Conservation (phyloP, 2,888 invertebrate genomes). For the Apantesis nais region DNA sequence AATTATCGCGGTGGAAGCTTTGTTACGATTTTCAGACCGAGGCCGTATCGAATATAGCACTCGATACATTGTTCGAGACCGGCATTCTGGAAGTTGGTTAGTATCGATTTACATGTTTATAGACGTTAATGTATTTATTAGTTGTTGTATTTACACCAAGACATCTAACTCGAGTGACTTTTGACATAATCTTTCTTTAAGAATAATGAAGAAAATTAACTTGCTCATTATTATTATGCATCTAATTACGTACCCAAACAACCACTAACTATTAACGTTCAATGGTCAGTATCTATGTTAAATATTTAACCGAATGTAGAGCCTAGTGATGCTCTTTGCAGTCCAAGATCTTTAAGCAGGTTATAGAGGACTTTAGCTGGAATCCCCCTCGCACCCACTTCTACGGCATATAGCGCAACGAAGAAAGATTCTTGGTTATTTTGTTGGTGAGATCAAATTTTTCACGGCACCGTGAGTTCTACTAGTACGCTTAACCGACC, state of each 20-base stretch:
- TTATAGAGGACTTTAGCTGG: no score
- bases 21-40: slow-evolving; percentile 72
- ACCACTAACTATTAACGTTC: not conserved
- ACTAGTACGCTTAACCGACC: no score
- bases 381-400: no score
- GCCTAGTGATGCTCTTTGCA: no score
- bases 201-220: no score
- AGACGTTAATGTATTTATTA: slow-evolving; percentile 16
- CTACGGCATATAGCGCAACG: no score
- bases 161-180: not conserved
- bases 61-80: slow-evolving; percentile 56
- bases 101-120: slow-evolving; percentile 51
- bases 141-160: slow-evolving; percentile 1
- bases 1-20: slow-evolving; percentile 82
- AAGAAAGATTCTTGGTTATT: no score
- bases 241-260: not conserved
- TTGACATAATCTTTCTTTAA: not conserved
- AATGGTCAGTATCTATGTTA: not conserved
- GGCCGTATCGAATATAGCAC: slow-evolving; percentile 55
- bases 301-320: not conserved
- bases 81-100: slow-evolving; percentile 52
- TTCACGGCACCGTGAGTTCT: no score
- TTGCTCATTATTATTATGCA: not conserved
- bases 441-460: no score
- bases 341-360: no score